Percentiles rank a stretch among this genome's conserved stretches.
Evolutionary conservation across 2,797 vertebrate species (phyloP).

Genomic region (Naso thynnoides): DNA sequence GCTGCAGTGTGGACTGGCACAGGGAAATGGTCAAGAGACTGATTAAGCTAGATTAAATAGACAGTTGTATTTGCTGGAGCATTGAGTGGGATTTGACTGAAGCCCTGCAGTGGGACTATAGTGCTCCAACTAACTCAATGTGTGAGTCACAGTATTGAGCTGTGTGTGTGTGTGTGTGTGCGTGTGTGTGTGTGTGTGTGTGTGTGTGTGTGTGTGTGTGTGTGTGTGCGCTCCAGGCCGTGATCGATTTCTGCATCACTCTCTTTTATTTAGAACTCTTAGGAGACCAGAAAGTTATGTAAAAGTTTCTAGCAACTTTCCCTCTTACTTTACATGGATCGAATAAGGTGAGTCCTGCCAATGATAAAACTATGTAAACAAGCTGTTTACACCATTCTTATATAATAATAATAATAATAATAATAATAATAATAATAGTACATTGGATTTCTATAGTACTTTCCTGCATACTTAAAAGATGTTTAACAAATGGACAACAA

Average conservation of each 20-base stretch:
- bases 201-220: no score
- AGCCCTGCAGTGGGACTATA: slow-evolving; percentile 20
- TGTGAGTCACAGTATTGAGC: slow-evolving; percentile 7
- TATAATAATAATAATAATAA: no score
- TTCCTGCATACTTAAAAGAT: no score
- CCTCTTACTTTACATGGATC: not conserved
- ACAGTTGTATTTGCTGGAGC: slow-evolving; percentile 35
- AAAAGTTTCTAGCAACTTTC: slow-evolving; percentile 13
- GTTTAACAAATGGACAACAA: no score
- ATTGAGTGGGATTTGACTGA: slow-evolving; percentile 39
- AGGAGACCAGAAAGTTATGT: not conserved
- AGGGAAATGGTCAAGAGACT: slow-evolving; percentile 42
- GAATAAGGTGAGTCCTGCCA: not conserved
- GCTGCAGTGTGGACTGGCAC: slow-evolving; percentile 42
- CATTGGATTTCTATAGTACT: no score
- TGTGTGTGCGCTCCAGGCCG: not conserved
- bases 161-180: no score
- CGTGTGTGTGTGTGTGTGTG: no score
- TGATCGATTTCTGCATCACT: not conserved
- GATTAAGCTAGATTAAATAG: slow-evolving; percentile 48
- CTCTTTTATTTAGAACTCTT: not conserved
- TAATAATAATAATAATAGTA: no score
- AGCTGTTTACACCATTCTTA: not conserved
- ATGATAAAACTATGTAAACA: not conserved
- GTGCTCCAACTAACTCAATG: not conserved